Percentiles rank a stretch among this genome's conserved stretches.
Conservation (phyloP, 2,888 invertebrate genomes). For the Oxytorus armatus region DNA sequence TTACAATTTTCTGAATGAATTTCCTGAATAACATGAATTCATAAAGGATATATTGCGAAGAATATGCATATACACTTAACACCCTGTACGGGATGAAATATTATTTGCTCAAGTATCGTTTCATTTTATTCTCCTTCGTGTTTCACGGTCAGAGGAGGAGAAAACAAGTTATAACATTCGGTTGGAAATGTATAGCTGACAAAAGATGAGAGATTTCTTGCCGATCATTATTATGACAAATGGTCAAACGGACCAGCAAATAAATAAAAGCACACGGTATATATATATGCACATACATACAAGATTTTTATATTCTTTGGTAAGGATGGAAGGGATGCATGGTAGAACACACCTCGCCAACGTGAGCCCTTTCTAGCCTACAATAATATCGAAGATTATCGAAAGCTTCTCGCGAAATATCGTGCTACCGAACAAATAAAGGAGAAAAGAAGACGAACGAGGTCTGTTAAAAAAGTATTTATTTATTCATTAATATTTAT, state of each 20-base stretch:
- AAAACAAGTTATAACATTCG: slow-evolving; percentile 42
- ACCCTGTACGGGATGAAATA: slow-evolving; percentile 19
- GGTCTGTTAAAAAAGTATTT: neutral
- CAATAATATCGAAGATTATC: slow-evolving; percentile 56
- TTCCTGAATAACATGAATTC: slow-evolving; percentile 35
- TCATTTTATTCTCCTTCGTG: slow-evolving; percentile 65
- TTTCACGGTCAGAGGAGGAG: slow-evolving; percentile 26
- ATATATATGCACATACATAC: slow-evolving; percentile 8
- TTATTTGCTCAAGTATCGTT: slow-evolving; percentile 57
- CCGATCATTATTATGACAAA: slow-evolving; percentile 72
- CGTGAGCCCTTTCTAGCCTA: slow-evolving; percentile 46
- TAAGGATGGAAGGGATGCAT: slow-evolving; percentile 31
- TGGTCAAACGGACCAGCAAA: slow-evolving; percentile 43
- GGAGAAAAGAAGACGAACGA: slow-evolving; percentile 12
- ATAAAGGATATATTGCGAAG: slow-evolving; percentile 30
- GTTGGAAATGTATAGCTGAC: slow-evolving; percentile 31
- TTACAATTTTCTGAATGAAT: slow-evolving; percentile 38
- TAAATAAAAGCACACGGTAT: slow-evolving; percentile 19
- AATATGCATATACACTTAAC: slow-evolving; percentile 21
- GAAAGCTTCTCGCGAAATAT: slow-evolving; percentile 8
- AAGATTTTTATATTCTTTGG: slow-evolving; percentile 39
- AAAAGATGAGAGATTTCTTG: slow-evolving; percentile 58
- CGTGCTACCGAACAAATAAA: neutral
- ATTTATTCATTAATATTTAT: neutral
- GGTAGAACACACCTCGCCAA: slow-evolving; percentile 55